Percentiles rank a stretch among this genome's conserved stretches.
These are phyloP conservation scores for Plagiodera versicolora DNA, from an alignment of 2,888 invertebrate species.

Conservation along the genomic window DNA sequence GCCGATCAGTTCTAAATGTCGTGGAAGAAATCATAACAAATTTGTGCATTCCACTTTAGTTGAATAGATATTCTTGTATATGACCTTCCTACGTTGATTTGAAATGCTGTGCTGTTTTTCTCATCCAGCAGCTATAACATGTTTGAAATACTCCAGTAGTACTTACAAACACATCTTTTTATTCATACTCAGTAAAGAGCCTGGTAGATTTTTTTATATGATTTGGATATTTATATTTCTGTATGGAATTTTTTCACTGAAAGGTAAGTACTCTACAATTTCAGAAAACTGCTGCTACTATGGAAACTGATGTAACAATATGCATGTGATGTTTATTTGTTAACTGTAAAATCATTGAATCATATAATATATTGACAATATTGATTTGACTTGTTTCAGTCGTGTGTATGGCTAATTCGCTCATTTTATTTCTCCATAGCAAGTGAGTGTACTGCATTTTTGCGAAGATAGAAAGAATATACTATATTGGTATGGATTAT, in stretches of 20 bases:
- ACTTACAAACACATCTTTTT: neutral
- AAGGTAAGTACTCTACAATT: neutral
- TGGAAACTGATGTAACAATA: slow-evolving; percentile 8
- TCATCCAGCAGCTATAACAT: slow-evolving; percentile 18
- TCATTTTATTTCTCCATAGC: neutral
- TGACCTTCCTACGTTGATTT: slow-evolving; percentile 22
- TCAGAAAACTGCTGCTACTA: slow-evolving; percentile 1
- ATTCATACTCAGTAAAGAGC: neutral
- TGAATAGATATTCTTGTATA: slow-evolving; percentile 22
- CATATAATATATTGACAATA: slow-evolving; percentile 13
- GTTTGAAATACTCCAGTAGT: neutral
- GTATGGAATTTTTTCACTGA: neutral
- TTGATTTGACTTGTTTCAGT: slow-evolving; percentile 6
- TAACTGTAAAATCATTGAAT: slow-evolving; percentile 4
- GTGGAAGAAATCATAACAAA: slow-evolving; percentile 9
- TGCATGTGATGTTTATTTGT: slow-evolving; percentile 11
- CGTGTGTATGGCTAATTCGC: slow-evolving; percentile 6
- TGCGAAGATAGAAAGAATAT: neutral
- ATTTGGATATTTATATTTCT: neutral
- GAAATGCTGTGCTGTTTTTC: slow-evolving; percentile 21
- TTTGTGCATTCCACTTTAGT: slow-evolving; percentile 25
- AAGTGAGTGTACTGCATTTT: neutral
- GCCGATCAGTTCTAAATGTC: slow-evolving; percentile 86
- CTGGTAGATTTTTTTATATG: neutral
- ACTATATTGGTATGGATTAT: no score